phyloP scores from a whole-genome alignment of 2,797 vertebrate species.

The Halcyon leucocephala region DNA sequence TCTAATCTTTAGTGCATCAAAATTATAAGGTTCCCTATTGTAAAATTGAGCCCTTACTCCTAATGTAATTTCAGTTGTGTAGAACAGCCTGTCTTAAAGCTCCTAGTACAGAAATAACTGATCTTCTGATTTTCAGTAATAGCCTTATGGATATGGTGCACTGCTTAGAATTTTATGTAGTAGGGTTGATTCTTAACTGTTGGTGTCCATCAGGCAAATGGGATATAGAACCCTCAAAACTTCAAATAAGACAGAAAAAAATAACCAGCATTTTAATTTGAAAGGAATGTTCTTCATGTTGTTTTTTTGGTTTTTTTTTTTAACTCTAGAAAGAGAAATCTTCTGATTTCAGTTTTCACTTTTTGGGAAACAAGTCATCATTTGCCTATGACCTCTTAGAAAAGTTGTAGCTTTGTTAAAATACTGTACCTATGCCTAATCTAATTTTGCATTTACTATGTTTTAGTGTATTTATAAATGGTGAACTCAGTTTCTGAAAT shows the following conservation, averaged over 20 bases:
- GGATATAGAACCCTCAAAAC: constrained; percentile 50
- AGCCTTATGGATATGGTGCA: constrained; percentile 69
- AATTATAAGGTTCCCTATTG: constrained; percentile 25
- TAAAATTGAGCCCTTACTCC: constrained; percentile 60
- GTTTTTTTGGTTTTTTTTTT: neutral
- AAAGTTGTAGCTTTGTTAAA: constrained; percentile 78
- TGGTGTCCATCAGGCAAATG: constrained; percentile 63
- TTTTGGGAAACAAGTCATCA: constrained; percentile 65
- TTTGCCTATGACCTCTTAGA: constrained; percentile 75
- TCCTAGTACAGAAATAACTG: constrained; percentile 40
- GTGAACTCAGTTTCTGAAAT: constrained; percentile 83
- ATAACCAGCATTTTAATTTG: constrained; percentile 66
- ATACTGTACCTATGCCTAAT: constrained; percentile 79
- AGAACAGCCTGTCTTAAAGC: constrained; percentile 54
- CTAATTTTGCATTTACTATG: constrained; percentile 80
- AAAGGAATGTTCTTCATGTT: constrained; percentile 16
- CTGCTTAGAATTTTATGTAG: constrained; percentile 67
- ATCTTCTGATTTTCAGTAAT: constrained; percentile 44
- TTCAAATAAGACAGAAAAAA: constrained; percentile 17
- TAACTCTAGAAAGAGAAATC: constrained; percentile 22
- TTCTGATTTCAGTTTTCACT: constrained; percentile 67
- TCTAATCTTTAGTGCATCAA: constrained; percentile 11
- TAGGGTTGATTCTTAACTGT: constrained; percentile 59
- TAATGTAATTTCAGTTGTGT: constrained; percentile 22
- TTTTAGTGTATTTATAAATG: constrained; percentile 87